Percentiles rank a stretch among this genome's conserved stretches.
Conservation (phyloP, 2,888 invertebrate species). For the Scaptomyza polygonia region DNA sequence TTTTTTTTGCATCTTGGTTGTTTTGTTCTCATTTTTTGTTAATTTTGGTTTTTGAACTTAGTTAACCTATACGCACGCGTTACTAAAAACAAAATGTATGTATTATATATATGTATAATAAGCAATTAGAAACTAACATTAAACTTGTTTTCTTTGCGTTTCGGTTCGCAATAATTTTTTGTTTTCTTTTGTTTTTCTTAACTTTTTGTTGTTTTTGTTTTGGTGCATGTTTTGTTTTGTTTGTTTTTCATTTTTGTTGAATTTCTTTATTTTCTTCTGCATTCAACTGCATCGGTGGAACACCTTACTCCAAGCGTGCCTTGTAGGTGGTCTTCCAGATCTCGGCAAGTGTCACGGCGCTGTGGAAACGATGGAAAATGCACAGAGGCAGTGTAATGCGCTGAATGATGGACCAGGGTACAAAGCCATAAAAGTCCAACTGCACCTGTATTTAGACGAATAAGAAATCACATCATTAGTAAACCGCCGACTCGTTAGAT, state of each 20-base stretch:
- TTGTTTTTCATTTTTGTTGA: slow-evolving; percentile 58
- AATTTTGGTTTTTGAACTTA: slow-evolving; percentile 57
- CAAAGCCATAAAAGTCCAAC: slow-evolving; percentile 95
- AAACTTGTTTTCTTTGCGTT: slow-evolving; percentile 54
- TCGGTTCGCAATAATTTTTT: slow-evolving; percentile 47
- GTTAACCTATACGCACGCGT: slow-evolving; percentile 63
- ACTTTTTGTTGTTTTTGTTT: slow-evolving; percentile 63
- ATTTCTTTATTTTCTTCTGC: slow-evolving; percentile 21
- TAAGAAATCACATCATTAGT: background rate
- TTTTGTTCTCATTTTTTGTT: slow-evolving; percentile 6
- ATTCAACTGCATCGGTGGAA: slow-evolving; percentile 8
- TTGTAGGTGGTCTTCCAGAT: slow-evolving; percentile 98
- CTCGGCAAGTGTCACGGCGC: slow-evolving; percentile 96
- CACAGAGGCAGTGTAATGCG: slow-evolving; percentile 96
- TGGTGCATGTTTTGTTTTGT: slow-evolving; percentile 38
- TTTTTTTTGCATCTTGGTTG: slow-evolving; percentile 10
- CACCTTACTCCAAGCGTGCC: slow-evolving; percentile 92
- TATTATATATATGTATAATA: slow-evolving; percentile 51
- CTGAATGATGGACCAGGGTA: slow-evolving; percentile 96
- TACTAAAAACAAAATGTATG: slow-evolving; percentile 60
- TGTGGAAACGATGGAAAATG: slow-evolving; percentile 98
- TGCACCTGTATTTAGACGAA: slow-evolving; percentile 86
- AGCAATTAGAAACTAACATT: slow-evolving; percentile 74
- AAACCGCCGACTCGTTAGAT: background rate
- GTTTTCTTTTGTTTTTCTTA: slow-evolving; percentile 24